Evolutionary conservation across 1,140 invertebrate species (phyloP).

Genomic region (Euura lappo): DNA sequence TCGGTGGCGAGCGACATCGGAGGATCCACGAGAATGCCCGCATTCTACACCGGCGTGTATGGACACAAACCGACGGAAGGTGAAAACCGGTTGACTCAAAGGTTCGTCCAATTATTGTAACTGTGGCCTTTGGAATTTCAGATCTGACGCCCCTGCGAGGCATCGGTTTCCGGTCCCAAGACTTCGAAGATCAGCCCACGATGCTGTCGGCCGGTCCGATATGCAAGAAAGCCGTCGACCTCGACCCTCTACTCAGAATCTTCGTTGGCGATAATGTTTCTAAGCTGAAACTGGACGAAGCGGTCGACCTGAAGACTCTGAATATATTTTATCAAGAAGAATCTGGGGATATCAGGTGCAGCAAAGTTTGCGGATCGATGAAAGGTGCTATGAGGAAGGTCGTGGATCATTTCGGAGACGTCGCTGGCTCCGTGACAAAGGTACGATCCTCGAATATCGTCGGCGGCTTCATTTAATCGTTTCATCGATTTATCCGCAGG

Average conservation of each 20-base stretch:
- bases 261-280: constrained; percentile 62
- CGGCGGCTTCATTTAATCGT: constrained; percentile 16
- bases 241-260: constrained; percentile 73
- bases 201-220: constrained; percentile 82
- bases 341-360: constrained; percentile 70
- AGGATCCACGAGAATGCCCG: constrained; percentile 93
- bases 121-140: constrained; percentile 30
- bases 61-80: constrained; percentile 88
- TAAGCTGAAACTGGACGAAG: constrained; percentile 50
- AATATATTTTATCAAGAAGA: constrained; percentile 81
- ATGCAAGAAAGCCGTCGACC: constrained; percentile 76
- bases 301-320: constrained; percentile 72
- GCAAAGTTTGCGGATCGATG: constrained; percentile 73
- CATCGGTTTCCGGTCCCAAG: constrained; percentile 65
- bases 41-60: constrained; percentile 94
- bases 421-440: constrained; percentile 57
- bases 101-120: constrained; percentile 13
- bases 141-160: constrained; percentile 60
- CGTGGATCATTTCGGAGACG: constrained; percentile 57
- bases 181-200: constrained; percentile 57
- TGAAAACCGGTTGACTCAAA: constrained; percentile 23
- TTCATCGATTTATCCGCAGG: constrained; percentile 39
- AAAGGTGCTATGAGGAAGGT: constrained; percentile 67
- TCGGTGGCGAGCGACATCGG: constrained; percentile 92
- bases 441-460: constrained; percentile 32